Conservation (phyloP, 2,797 vertebrate species). For the Chaenodraco wilsoni region DNA sequence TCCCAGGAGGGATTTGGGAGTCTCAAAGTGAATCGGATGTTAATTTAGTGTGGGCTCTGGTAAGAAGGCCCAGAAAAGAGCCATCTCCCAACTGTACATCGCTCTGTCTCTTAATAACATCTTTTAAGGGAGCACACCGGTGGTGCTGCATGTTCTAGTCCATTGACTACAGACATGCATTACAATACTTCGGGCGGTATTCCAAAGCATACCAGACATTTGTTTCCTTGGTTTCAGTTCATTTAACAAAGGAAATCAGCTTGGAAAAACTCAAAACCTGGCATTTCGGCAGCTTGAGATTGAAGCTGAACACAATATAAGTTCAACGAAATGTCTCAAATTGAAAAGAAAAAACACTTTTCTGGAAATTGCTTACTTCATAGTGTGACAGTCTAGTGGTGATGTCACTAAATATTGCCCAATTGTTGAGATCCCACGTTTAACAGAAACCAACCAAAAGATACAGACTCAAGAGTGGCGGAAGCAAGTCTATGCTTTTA, state of each 20-base stretch:
- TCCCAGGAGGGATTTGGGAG: slow-evolving; percentile 49
- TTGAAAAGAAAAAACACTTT: too few species aligned
- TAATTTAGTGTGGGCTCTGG: slow-evolving; percentile 75
- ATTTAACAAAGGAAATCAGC: slow-evolving; percentile 15
- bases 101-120: slow-evolving; percentile 6
- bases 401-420: too few species aligned
- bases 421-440: neutral
- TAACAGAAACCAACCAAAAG: neutral
- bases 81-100: slow-evolving; percentile 33
- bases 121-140: slow-evolving; percentile 21
- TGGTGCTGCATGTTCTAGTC: slow-evolving; percentile 13
- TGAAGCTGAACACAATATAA: too few species aligned
- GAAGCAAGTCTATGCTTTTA: neutral
- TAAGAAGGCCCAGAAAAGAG: slow-evolving; percentile 73
- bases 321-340: too few species aligned
- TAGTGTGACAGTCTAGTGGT: too few species aligned
- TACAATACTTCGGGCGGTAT: neutral
- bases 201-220: neutral
- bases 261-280: neutral
- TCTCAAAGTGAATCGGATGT: slow-evolving; percentile 72
- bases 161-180: slow-evolving; percentile 26
- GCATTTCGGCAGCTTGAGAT: too few species aligned
- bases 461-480: neutral
- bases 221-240: slow-evolving; percentile 26
- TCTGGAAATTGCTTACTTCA: too few species aligned